Base-by-base conservation (phyloP, 2,113 vertebrate species). In the Pholis gunnellus region DNA sequence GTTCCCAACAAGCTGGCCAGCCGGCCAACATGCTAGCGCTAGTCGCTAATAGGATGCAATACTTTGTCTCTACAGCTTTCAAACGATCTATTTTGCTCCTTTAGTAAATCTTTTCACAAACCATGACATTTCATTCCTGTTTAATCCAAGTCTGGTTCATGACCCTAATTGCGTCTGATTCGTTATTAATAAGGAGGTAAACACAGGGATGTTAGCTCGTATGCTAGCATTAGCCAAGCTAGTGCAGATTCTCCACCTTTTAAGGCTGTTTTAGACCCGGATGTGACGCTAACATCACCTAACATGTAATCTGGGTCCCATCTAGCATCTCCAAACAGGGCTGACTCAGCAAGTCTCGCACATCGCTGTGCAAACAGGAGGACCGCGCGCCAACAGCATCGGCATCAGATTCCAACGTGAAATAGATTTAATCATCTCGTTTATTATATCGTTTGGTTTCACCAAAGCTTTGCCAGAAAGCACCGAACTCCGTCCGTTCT, bases 241-340 rank as follows among this genome's bases (percentile, higher is more conserved):
- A 27, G 38, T 8, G 9, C 42, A 64, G 64, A 42, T 61, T 36
- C 4, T 60, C 61, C 38, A 25, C 81, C 22, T 65, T 65, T 61
- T 0, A n/a, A 20, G 6, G 9, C 27, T 56, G 14, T 20, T 20
- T 54, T 6, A 69, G 56, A 50, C 48, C 68, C 44, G 10, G 36
- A 60, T 50, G 52, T 75, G 42, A 40, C 52, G 15, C 5, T 31
- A 31, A 36, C 52, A 42, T 65, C 13, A 14, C 3, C 40, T 10
- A 34, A 50, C 54, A 25, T 61, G 7, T 31, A 7, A 52, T 56
- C 44, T 9, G 50, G 17, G 87, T 89, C 87, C 90, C 89, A 85
- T 89, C 89, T 76, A 82, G 88, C 89, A 71, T 86, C 80, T 89
- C 87, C 86, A 86, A 78, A 69, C 56, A 52, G 75, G 38, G 48